Evolutionary conservation across 2,113 vertebrate species (phyloP), one percentile per base, ranked within the genome.

Genomic region (Hippocampus guttulatus): DNA sequence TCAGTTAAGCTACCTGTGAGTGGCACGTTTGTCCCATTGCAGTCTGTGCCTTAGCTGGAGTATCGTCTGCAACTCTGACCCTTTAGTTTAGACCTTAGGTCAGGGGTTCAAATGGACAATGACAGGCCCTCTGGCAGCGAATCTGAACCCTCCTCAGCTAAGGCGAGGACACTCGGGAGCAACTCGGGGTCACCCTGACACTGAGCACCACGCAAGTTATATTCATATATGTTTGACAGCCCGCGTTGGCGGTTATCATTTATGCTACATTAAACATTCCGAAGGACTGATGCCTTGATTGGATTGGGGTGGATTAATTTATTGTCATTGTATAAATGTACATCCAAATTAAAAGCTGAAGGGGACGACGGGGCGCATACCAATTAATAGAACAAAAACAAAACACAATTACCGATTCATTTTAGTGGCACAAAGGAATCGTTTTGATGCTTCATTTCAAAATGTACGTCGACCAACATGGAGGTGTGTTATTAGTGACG

Each of bases 101-200:
- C 75, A 77, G 25, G 41, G 66, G 88, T 89, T 88, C 84, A 88
- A 81, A 89, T 75, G 75, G 81, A 75, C 78, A 87, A 78, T 47
- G 2, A 21, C 25, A 45, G 41, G 57, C 82, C 86, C 75, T 77
- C 4, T 2, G 83, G 87, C 76, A 63, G 9, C 69, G 73, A 77
- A 73, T 66, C 62, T 85, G 82, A 84, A 85, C 83, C 64, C 75
- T 75, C 47, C 51, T 80, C 71, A 84, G 78, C 86, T 83, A 18
- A 23, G 67, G 65, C 65, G 65, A 77, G 70, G 79, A 64, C 71
- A 58, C 67, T 52, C 62, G 79, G 84, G 81, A 74, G 70, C 61
- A 18, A 9, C 12, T 41, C 51, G 8, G 67, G 49, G 67, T 77
- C 65, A 78, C 49, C 52, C 64, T 73, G 54, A 80, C 81, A 79